Evolutionary conservation across 2,113 vertebrate genomes (phyloP), one percentile per base, ranked within the genome.

Genomic region (Gymnorhina tibicen): DNA sequence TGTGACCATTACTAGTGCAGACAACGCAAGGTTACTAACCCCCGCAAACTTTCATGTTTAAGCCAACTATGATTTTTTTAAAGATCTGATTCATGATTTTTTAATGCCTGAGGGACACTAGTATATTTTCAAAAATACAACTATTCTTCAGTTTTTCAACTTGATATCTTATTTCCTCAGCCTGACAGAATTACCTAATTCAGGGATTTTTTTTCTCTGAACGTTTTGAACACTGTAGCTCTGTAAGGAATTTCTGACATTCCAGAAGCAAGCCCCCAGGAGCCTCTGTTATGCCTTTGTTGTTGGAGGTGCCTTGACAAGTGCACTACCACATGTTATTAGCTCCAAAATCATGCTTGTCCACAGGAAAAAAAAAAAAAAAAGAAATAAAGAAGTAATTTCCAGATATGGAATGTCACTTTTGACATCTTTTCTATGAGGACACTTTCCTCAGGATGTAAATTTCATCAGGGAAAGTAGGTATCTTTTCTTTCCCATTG

Each of bases 151-250:
- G 27, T 17, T 83, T 94, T 91, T 47, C 50, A 59, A 33, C 33
- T 59, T 85, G 42, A 77, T 84, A 89, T 91, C 79, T 85, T 89
- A 66, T 86, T 95, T 94, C 55, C 82, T 83, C n/a, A 74, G 79
- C 17, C 27, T 91, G 59, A 87, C 64, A 90, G 42, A 55, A 63
- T 94, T 96, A 75, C 90, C 44, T 90, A 91, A 94, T 92, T 94
- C 17, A 18, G 50, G 53, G 24, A 37, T 73, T 73, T 86, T 75
- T 5, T 93, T 67, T 67, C 39, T 85, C 47, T 81, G 47, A 42
- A 47, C 74, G 16, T 90, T 96, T 84, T 77, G 56, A 88, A 37
- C 6, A 3, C 16, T 83, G 49, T 73, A 85, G 30, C n/a, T 55
- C 44, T 86, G 60, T 85, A 85, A 53, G 46, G 49, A 78, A 68